These are phyloP conservation scores for Ceuthmochares aereus DNA, from an alignment of 2,113 vertebrate genomes.

Conservation along the genomic window DNA sequence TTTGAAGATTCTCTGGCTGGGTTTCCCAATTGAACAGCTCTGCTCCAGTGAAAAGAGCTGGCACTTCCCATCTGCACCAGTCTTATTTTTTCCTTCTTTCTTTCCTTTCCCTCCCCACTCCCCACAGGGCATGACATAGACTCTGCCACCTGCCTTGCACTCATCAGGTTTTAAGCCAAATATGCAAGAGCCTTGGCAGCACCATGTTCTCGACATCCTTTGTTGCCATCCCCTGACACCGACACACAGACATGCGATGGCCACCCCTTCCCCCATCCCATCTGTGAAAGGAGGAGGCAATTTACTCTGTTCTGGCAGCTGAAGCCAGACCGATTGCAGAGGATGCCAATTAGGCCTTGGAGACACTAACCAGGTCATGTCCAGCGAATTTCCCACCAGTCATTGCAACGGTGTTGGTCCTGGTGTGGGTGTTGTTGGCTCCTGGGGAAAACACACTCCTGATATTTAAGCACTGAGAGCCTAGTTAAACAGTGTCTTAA, in stretches of 20 bases:
- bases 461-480: fast-evolving
- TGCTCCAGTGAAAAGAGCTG: slow-evolving; percentile 21
- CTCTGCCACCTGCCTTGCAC: slow-evolving; percentile 56
- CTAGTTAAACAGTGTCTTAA: fast-evolving
- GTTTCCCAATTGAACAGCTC: slow-evolving; percentile 1
- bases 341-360: slow-evolving; percentile 46
- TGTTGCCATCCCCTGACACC: slow-evolving; percentile 60
- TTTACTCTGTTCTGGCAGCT: slow-evolving; percentile 53
- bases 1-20: slow-evolving; percentile 16
- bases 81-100: slow-evolving; percentile 51
- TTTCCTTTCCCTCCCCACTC: slow-evolving; percentile 7
- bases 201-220: slow-evolving; percentile 40
- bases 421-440: neutral
- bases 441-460: fast-evolving
- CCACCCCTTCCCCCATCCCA: slow-evolving; percentile 60
- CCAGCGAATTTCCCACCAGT: neutral
- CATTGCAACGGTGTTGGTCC: neutral
- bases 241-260: neutral
- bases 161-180: slow-evolving; percentile 64
- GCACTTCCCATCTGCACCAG: slow-evolving; percentile 51
- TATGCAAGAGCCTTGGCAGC: slow-evolving; percentile 32
- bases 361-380: slow-evolving; percentile 36
- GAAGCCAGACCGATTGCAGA: neutral
- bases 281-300: slow-evolving; percentile 36
- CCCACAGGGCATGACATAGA: slow-evolving; percentile 63